Base-by-base conservation (phyloP, 2,113 vertebrate genomes). In the Xiphias gladius region DNA sequence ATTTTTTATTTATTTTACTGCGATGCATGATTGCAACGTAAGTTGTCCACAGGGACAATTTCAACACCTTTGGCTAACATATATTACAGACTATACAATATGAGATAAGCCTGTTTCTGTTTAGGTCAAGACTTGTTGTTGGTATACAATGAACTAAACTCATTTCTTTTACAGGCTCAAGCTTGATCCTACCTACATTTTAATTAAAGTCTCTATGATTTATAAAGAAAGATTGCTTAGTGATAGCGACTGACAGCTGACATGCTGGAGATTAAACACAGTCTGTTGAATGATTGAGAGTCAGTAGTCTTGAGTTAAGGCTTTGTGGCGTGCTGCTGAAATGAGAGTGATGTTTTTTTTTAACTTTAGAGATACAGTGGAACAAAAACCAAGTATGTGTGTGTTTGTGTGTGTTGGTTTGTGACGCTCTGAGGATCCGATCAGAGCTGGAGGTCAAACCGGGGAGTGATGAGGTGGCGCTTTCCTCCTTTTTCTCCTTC, bases 381-480 rank as follows among this genome's bases (percentile, higher is more conserved):
- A 80, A 54, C 10, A 72, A 79, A 82, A 35, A 22, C 32, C 54
- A n/a, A 74, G 1, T 22, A 1, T 69, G 39, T 28, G 59, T 46
- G 19, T 32, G 41, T 46, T 12, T 26, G n/a, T 57, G 39, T 57
- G 57, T 57, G 58, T 30, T 28, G 16, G 24, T 50, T 28, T 68
- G 74, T 84, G 82, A 72, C 30, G 62, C 41, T 54, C 30, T 1
- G 70, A 72, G 61, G 67, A 76, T 84, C 74, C 24, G 26, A 76
- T 85, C 71, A 50, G 80, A 84, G 57, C 76, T 79, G 71, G 77
- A 91, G 75, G 86, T 85, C 22, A 80, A 88, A 73, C 72, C 1
- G 7, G 87, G 77, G 76, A 91, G 87, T 89, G 92, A 91, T 94
- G 93, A 93, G 92, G 91, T 94, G 93, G 93, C 93, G 73, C 64